Conservation (phyloP, 2,888 invertebrate species). For the Abrostola triplasia region DNA sequence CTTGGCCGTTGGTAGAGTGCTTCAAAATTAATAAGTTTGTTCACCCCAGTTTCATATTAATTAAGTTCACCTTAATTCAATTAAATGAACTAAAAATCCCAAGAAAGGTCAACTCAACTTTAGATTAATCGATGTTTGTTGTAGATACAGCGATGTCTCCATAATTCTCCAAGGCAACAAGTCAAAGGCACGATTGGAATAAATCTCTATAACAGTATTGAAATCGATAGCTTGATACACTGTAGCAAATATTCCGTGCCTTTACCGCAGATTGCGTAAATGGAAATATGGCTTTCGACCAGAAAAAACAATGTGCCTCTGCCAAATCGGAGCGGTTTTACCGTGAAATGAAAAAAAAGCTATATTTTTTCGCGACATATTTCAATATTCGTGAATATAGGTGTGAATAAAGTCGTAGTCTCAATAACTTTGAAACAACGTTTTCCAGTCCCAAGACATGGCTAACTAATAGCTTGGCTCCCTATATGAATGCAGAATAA, state of each 20-base stretch:
- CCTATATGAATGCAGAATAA: conserved; percentile 14
- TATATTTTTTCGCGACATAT: conserved; percentile 20
- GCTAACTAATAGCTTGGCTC: conserved; percentile 9
- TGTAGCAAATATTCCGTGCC: conserved; percentile 70
- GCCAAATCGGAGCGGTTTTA: conserved; percentile 61
- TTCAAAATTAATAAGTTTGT: not conserved
- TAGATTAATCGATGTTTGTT: not conserved
- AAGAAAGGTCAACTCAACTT: not conserved
- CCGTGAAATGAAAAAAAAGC: conserved; percentile 44
- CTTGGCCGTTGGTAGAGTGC: conserved; percentile 29
- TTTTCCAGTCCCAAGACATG: conserved; percentile 2
- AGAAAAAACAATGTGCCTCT: conserved; percentile 63
- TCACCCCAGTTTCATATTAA: too few relatives aligned
- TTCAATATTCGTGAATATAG: not conserved
- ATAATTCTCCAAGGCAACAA: not conserved
- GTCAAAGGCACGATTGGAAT: conserved; percentile 13
- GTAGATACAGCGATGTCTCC: not conserved
- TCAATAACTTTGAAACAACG: conserved; percentile 6
- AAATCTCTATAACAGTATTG: conserved; percentile 61
- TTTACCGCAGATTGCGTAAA: conserved; percentile 77
- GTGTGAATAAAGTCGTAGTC: not conserved
- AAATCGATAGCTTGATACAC: conserved; percentile 71
- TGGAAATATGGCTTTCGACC: conserved; percentile 70
- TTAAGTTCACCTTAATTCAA: too few relatives aligned
- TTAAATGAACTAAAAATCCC: too few relatives aligned